Evolutionary conservation across 2,113 vertebrate species (phyloP).

Genomic region (Lophochroa leadbeateri): DNA sequence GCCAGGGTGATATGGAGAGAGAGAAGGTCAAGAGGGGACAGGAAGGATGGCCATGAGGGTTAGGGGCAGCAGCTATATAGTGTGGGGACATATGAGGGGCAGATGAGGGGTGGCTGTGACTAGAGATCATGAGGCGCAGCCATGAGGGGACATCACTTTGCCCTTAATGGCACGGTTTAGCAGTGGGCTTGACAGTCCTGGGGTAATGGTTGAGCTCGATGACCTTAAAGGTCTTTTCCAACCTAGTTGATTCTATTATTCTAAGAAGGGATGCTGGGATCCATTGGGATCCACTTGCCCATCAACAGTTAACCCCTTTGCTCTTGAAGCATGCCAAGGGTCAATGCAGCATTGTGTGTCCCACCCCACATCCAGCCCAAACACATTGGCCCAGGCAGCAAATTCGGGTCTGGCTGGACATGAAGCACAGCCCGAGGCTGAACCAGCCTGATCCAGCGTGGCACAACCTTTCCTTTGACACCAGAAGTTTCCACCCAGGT

Average conservation of each 20-base stretch:
- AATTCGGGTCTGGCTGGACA: neutral
- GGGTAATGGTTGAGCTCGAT: neutral
- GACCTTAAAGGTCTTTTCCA: neutral
- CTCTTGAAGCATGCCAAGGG: neutral
- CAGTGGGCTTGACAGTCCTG: neutral
- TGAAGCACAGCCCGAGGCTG: neutral
- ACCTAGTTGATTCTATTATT: neutral
- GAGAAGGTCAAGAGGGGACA: neutral
- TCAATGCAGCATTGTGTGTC: neutral
- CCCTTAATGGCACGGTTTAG: neutral
- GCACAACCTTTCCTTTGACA: neutral
- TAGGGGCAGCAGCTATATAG: neutral
- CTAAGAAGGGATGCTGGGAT: neutral
- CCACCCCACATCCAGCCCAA: neutral
- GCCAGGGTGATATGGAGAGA: neutral
- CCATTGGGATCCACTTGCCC: neutral
- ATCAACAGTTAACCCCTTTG: neutral
- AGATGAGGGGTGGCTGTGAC: neutral
- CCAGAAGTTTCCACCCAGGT: neutral
- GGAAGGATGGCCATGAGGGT: neutral
- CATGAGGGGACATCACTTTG: neutral
- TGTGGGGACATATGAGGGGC: neutral
- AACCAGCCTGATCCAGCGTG: accelerated
- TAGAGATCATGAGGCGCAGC: neutral
- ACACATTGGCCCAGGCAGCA: neutral